Percentiles rank a stretch among this genome's conserved stretches.
Conservation (phyloP, 1,140 invertebrate species). For the Plectus sambesii region DNA sequence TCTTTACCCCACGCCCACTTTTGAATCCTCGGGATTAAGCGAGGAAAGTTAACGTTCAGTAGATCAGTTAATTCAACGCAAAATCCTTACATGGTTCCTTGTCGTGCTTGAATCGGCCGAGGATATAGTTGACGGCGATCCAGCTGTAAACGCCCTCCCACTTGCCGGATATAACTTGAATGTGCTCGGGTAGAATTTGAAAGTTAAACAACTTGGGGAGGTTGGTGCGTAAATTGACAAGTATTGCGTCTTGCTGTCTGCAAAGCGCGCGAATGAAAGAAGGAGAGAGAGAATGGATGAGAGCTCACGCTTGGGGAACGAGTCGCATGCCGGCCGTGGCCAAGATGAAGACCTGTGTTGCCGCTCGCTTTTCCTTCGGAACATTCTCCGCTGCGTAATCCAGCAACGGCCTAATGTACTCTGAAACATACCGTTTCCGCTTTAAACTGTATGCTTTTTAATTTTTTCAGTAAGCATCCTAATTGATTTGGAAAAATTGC, state of each 20-base stretch:
- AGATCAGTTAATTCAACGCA: constrained; percentile 29
- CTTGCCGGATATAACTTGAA: constrained; percentile 53
- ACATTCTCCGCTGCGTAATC: constrained; percentile 50
- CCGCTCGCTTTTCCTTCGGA: constrained; percentile 48
- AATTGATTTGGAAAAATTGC: too few species aligned
- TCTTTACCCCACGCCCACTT: too few species aligned
- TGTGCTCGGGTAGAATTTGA: constrained; percentile 50
- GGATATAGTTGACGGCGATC: constrained; percentile 54
- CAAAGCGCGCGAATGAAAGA: constrained; percentile 15
- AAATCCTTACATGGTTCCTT: too few species aligned
- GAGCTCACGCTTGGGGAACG: constrained; percentile 40
- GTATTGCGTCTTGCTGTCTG: constrained; percentile 49
- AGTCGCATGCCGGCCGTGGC: constrained; percentile 55
- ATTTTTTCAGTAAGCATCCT: too few species aligned
- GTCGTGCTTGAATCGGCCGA: constrained; percentile 51
- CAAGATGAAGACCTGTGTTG: constrained; percentile 53
- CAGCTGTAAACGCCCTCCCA: constrained; percentile 55
- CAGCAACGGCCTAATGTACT: constrained; percentile 47
- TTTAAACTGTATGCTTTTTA: too few species aligned
- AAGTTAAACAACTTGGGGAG: constrained; percentile 50
- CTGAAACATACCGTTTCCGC: constrained; percentile 19
- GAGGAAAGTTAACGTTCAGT: constrained; percentile 39
- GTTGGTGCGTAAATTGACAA: constrained; percentile 48
- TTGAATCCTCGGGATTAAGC: too few species aligned
- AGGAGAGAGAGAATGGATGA: neutral